A percentile compares a stretch with the other conserved stretches of the same genome.
phyloP scores from a whole-genome alignment of 2,888 invertebrate genomes.

The Pachydiplax longipennis region DNA sequence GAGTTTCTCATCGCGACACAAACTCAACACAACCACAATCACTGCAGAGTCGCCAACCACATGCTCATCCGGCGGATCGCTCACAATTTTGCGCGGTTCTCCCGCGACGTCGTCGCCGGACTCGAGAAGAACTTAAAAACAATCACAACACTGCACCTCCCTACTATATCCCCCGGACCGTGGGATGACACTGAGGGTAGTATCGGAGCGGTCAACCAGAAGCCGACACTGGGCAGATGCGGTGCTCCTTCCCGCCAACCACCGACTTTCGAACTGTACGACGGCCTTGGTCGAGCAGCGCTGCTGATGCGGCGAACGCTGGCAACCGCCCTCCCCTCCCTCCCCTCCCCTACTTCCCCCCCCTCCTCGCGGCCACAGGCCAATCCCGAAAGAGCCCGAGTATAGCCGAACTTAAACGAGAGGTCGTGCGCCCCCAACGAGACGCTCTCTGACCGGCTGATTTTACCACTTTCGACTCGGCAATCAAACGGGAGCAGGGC shows the following conservation, averaged over 20 bases:
- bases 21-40: neutral
- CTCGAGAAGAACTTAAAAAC: neutral
- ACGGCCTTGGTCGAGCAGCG: neutral
- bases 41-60: neutral
- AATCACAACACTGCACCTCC: neutral
- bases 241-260: neutral
- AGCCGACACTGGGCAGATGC: neutral
- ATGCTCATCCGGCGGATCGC: neutral
- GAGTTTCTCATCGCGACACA: neutral
- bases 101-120: neutral
- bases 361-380: neutral
- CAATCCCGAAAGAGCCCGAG: slow-evolving; percentile 3
- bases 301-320: neutral
- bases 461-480: neutral
- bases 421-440: slow-evolving; percentile 2
- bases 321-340: neutral
- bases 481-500: neutral
- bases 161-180: neutral
- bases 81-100: neutral
- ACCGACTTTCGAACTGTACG: neutral
- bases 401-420: neutral
- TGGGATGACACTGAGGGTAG: neutral
- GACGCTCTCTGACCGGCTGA: neutral
- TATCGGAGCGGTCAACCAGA: neutral
- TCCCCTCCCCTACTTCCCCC: neutral